Evolutionary conservation across 2,113 vertebrate genomes (phyloP).

Genomic region (Entosphenus tridentatus): DNA sequence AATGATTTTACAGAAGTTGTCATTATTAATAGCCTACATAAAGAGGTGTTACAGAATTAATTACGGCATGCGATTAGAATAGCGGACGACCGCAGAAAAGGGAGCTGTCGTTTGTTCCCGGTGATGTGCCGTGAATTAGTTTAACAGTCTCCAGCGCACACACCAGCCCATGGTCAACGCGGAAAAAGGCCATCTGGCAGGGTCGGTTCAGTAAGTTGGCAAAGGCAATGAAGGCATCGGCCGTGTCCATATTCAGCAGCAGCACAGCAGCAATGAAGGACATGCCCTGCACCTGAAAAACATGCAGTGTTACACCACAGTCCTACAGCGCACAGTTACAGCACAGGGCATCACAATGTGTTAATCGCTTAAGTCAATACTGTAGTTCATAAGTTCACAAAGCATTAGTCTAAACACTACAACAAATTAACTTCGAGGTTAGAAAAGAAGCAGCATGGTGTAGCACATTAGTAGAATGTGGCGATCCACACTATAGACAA

Average conservation of each 20-base stretch:
- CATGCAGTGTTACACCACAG: slow-evolving; percentile 11
- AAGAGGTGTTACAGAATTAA: not conserved
- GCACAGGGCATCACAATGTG: too few relatives aligned
- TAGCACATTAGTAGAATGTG: too few relatives aligned
- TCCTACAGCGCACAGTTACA: not conserved
- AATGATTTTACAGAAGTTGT: too few relatives aligned
- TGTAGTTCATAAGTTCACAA: too few relatives aligned
- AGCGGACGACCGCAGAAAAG: too few relatives aligned
- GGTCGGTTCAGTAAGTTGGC: slow-evolving; percentile 88
- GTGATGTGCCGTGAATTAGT: too few relatives aligned
- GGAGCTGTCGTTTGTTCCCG: too few relatives aligned
- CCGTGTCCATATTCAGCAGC: slow-evolving; percentile 71
- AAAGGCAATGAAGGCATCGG: slow-evolving; percentile 85
- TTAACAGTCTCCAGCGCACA: slow-evolving; percentile 19
- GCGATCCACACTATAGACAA: too few relatives aligned
- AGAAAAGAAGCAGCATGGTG: too few relatives aligned
- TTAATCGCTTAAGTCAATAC: too few relatives aligned
- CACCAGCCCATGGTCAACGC: slow-evolving; percentile 90
- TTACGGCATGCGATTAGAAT: too few relatives aligned
- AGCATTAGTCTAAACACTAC: slow-evolving; percentile 1
- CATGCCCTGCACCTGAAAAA: slow-evolving; percentile 72
- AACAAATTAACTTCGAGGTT: not conserved
- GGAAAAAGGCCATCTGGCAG: slow-evolving; percentile 91
- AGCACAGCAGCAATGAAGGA: slow-evolving; percentile 82
- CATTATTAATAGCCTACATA: too few relatives aligned